phyloP scores from a whole-genome alignment of 1,140 invertebrate genomes.

The Saccostrea cuccullata region DNA sequence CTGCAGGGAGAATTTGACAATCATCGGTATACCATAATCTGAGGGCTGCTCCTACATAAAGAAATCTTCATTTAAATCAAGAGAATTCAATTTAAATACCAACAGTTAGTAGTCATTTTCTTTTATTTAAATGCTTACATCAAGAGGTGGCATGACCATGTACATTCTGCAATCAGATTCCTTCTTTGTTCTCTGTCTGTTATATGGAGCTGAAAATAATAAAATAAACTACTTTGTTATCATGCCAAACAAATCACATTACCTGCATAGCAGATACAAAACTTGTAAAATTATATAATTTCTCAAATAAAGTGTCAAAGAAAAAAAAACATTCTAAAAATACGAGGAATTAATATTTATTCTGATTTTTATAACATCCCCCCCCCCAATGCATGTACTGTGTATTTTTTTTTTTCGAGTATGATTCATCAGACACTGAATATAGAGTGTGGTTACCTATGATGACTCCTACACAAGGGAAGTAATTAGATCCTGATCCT shows the following conservation, averaged over 20 bases:
- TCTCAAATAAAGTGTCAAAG: too few relatives aligned
- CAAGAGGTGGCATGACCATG: slow-evolving; percentile 96
- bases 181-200: slow-evolving; percentile 74
- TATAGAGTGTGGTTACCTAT: slow-evolving; percentile 83
- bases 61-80: neutral
- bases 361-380: too few relatives aligned
- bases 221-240: neutral
- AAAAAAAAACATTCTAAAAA: too few relatives aligned
- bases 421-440: too few relatives aligned
- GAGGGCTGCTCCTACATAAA: slow-evolving; percentile 85
- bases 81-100: neutral
- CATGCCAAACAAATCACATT: neutral
- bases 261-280: too few relatives aligned
- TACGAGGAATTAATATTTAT: too few relatives aligned
- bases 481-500: slow-evolving; percentile 92
- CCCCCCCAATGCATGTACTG: too few relatives aligned
- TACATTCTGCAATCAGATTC: slow-evolving; percentile 86
- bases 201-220: slow-evolving; percentile 88
- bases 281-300: too few relatives aligned
- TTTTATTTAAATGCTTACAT: slow-evolving; percentile 78
- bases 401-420: too few relatives aligned
- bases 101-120: too few relatives aligned
- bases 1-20: slow-evolving; percentile 90
- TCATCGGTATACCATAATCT: slow-evolving; percentile 94
- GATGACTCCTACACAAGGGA: slow-evolving; percentile 94